Conservation (phyloP, 2,888 invertebrate genomes). For the Cheilosia pagana region DNA sequence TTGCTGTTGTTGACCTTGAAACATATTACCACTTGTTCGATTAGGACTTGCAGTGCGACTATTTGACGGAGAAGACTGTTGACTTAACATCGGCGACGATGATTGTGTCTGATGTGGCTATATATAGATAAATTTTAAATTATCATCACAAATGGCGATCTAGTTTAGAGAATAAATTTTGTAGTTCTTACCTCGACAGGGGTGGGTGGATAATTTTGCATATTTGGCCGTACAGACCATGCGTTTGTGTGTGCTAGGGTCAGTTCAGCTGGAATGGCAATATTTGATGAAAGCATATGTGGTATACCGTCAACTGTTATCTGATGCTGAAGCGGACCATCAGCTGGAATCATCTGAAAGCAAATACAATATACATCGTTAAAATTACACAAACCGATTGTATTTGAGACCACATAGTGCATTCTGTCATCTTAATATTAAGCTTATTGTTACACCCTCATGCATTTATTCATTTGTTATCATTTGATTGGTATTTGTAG, state of each 20-base stretch:
- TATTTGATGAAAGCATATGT: constrained; percentile 82
- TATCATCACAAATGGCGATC: background rate
- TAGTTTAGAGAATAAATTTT: background rate
- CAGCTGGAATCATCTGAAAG: constrained; percentile 80
- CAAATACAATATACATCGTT: background rate
- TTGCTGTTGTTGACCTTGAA: constrained; percentile 77
- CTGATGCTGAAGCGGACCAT: constrained; percentile 79
- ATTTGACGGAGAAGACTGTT: constrained; percentile 90
- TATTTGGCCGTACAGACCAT: constrained; percentile 80
- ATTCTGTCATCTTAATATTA: too few relatives aligned
- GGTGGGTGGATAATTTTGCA: constrained; percentile 76
- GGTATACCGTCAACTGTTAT: constrained; percentile 81
- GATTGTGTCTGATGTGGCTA: constrained; percentile 84
- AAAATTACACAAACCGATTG: too few relatives aligned
- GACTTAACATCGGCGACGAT: constrained; percentile 89
- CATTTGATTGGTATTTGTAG: too few relatives aligned
- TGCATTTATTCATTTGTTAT: too few relatives aligned
- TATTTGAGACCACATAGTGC: too few relatives aligned
- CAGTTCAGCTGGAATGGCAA: constrained; percentile 82
- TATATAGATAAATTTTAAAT: background rate
- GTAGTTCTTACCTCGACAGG: constrained; percentile 76
- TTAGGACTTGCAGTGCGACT: constrained; percentile 89
- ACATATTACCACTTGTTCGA: constrained; percentile 78
- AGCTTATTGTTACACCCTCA: too few relatives aligned
- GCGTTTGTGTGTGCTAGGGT: constrained; percentile 78